Base-by-base conservation (phyloP, 2,888 invertebrate species). In the Troides helena region DNA sequence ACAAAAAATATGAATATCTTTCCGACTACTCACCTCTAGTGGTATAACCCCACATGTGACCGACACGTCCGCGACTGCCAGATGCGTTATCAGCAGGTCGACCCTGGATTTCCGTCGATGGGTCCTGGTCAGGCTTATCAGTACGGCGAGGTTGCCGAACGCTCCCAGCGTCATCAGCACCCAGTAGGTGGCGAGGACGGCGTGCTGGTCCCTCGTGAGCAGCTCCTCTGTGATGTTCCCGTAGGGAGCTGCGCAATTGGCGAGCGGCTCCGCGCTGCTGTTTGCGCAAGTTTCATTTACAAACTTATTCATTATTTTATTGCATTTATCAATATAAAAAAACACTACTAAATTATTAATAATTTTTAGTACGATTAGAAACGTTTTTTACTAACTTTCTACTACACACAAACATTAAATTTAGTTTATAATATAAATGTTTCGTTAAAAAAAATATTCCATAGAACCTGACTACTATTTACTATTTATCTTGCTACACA, bases 1-100 rank as follows among this genome's bases (percentile, higher is more conserved):
- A 59, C 1, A 25, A 21, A 25, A 59, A 36, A 36, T 36, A 36
- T 36, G 7, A 36, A 36, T 7, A 39, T 10, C 8, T 39, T 39
- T 6, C 10, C 10, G 7, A 39, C 10, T 10, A 70, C 88, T 92
- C 80, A 95, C 95, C 94, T 96, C 95, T 14, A 95, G 81, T 0
- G 96, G 96, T 73, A 97, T 96, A 87, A 96, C 96, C 65, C 97
- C 94, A 80, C 97, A 96, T 0, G 97, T 96, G 39, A 97, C 97
- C 65, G 96, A 94, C 8, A 97, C 93, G 85, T 97, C 97, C 2
- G 97, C 97, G 0, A 96, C 89, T 0, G 96, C 95, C 65, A 97
- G 88, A 81, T 97, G 96, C 66, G 96, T 94, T 84, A 97, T 96
- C 90, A 97, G 94, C 73, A 97, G 81, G 71, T 96, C 96, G n/a